Evolutionary conservation across 2,888 invertebrate species (phyloP).

Genomic region (Drosophila anomalata): DNA sequence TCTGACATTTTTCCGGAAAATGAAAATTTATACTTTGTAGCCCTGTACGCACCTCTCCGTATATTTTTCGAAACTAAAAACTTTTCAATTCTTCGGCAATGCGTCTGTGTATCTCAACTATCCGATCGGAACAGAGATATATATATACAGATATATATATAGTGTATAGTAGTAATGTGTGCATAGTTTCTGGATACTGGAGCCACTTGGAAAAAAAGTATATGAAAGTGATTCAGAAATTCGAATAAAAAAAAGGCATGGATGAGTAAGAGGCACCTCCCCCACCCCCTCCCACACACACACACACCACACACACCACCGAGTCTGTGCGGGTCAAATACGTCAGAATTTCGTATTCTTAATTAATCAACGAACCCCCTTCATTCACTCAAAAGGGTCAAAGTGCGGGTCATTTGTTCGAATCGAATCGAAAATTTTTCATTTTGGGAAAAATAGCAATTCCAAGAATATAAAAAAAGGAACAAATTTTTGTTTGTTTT

Average conservation of each 20-base stretch:
- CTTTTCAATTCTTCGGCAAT: constrained; percentile 25
- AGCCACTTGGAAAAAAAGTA: neutral
- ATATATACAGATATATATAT: neutral
- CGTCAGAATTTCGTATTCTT: constrained; percentile 35
- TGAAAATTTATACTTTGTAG: neutral
- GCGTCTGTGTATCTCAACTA: constrained; percentile 1
- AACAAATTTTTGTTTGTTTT: constrained; percentile 65
- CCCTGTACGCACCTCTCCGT: constrained; percentile 33
- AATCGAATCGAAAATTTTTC: constrained; percentile 13
- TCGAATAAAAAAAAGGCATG: constrained; percentile 3
- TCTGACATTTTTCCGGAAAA: neutral
- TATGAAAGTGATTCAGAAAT: constrained; percentile 9
- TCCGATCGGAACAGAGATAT: constrained; percentile 4
- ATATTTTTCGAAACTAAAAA: constrained; percentile 35
- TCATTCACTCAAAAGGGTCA: constrained; percentile 14
- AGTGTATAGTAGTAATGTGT: too few species aligned
- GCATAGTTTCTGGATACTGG: neutral
- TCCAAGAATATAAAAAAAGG: constrained; percentile 3
- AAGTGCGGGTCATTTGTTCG: constrained; percentile 34
- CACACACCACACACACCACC: too few species aligned
- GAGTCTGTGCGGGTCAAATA: constrained; percentile 1
- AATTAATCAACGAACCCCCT: constrained; percentile 60
- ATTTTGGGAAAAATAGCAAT: constrained; percentile 12
- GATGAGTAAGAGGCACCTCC: constrained; percentile 1
- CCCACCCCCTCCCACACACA: neutral